Percentiles rank a stretch among this genome's conserved stretches.
These are phyloP conservation scores for Hystrix brachyura DNA, from an alignment of 2,113 vertebrate genomes.

Conservation along the genomic window DNA sequence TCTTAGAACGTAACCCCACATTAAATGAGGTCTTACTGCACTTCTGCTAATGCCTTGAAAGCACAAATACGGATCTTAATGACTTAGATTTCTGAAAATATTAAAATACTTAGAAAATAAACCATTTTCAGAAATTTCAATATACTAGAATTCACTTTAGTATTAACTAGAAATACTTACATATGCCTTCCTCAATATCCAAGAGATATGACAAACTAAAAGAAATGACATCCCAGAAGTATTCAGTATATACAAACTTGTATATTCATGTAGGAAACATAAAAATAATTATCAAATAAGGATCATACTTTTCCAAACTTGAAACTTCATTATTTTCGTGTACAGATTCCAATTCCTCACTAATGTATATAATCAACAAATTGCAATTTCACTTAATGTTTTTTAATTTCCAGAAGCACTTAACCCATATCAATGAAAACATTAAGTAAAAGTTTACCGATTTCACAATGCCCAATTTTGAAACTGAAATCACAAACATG, in stretches of 20 bases:
- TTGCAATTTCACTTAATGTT: not conserved
- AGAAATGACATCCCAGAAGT: not conserved
- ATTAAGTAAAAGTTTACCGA: not conserved
- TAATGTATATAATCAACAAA: not conserved
- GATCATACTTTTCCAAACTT: not conserved
- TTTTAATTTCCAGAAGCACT: constrained; percentile 8
- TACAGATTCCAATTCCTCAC: not conserved
- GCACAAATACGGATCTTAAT: not conserved
- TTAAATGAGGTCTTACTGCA: no score
- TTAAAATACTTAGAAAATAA: constrained; percentile 4
- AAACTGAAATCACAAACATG: not conserved
- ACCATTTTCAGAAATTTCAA: not conserved
- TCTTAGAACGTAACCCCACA: no score
- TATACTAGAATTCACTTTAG: not conserved
- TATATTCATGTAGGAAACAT: not conserved
- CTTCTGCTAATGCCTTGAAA: not conserved
- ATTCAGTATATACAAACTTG: not conserved
- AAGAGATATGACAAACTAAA: not conserved
- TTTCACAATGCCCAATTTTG: not conserved
- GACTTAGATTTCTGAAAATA: not conserved
- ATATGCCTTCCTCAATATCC: not conserved
- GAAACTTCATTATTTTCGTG: not conserved
- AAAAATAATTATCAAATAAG: constrained; percentile 22
- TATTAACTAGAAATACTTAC: not conserved
- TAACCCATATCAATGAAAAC: not conserved